Percentiles rank a stretch among this genome's conserved stretches.
Conservation (phyloP, 2,888 invertebrate genomes). For the Ptilodon capucinus region DNA sequence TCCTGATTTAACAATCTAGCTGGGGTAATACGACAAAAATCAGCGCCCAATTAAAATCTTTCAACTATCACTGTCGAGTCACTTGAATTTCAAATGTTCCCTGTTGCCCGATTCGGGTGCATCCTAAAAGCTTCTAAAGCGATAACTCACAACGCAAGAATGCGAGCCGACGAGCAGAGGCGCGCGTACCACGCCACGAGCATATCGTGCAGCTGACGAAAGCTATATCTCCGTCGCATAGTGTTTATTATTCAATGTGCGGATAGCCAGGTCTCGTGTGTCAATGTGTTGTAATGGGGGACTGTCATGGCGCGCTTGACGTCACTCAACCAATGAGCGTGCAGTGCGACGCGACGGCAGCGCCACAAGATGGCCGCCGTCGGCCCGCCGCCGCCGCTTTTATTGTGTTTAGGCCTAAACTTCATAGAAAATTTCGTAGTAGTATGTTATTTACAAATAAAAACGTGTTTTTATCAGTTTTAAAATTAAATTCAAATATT, state of each 20-base stretch:
- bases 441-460: slow-evolving; percentile 20
- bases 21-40: slow-evolving; percentile 49
- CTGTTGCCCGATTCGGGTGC: slow-evolving; percentile 75
- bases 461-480: slow-evolving; percentile 19
- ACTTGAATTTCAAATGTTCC: slow-evolving; percentile 72
- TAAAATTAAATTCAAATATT: slow-evolving; percentile 14
- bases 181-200: slow-evolving; percentile 56
- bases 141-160: slow-evolving; percentile 75
- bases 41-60: slow-evolving; percentile 74
- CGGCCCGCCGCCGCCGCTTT: slow-evolving; percentile 71
- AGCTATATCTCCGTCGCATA: slow-evolving; percentile 34
- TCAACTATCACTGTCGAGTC: slow-evolving; percentile 65
- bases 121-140: slow-evolving; percentile 78
- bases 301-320: slow-evolving; percentile 78
- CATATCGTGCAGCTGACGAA: slow-evolving; percentile 22
- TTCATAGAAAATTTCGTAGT: slow-evolving; percentile 50
- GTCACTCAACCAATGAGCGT: slow-evolving; percentile 79
- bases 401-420: slow-evolving; percentile 77
- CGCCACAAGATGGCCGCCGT: slow-evolving; percentile 81
- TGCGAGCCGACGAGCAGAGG: slow-evolving; percentile 74
- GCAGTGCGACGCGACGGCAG: slow-evolving; percentile 67
- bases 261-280: slow-evolving; percentile 42
- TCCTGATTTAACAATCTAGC: slow-evolving; percentile 27
- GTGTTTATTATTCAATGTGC: slow-evolving; percentile 40
- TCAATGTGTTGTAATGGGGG: slow-evolving; percentile 67